These are phyloP conservation scores for Orthonevra nobilis DNA, from an alignment of 2,888 invertebrate genomes.

Conservation along the genomic window DNA sequence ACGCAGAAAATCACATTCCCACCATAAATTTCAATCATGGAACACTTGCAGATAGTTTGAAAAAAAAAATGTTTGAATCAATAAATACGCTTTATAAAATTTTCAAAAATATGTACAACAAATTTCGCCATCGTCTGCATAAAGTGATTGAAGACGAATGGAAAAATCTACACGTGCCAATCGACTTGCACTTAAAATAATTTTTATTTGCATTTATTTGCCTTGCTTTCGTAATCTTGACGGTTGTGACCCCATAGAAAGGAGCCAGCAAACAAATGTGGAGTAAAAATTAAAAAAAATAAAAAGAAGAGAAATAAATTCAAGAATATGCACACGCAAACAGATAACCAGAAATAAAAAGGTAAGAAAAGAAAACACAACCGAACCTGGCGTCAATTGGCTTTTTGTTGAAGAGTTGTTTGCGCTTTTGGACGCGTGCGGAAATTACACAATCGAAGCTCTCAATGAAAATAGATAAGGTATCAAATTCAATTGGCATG, in stretches of 20 bases:
- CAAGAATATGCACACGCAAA: slow-evolving; percentile 17
- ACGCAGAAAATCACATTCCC: no score
- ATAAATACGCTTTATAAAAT: no score
- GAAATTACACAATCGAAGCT: slow-evolving; percentile 15
- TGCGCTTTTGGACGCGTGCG: slow-evolving; percentile 8
- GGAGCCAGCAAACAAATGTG: slow-evolving; percentile 1
- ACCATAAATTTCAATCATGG: no score
- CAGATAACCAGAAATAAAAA: no score
- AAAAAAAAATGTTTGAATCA: no score
- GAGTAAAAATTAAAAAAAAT: slow-evolving; percentile 22
- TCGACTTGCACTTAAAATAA: slow-evolving; percentile 42
- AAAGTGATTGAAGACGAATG: slow-evolving; percentile 11
- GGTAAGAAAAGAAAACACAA: no score
- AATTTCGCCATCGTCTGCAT: slow-evolving; percentile 10
- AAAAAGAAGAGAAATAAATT: no score
- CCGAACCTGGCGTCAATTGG: slow-evolving; percentile 3
- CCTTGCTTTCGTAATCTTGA: slow-evolving; percentile 15
- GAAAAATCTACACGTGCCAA: slow-evolving; percentile 41
- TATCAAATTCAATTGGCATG: slow-evolving; percentile 18
- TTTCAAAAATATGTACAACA: no score
- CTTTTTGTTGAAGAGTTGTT: neutral
- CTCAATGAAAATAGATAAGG: slow-evolving; percentile 11
- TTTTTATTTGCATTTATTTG: slow-evolving; percentile 8
- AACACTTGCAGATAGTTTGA: no score
- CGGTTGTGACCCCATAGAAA: slow-evolving; percentile 15